Conservation (phyloP, 2,113 vertebrate species). For the Bufo gargarizans region DNA sequence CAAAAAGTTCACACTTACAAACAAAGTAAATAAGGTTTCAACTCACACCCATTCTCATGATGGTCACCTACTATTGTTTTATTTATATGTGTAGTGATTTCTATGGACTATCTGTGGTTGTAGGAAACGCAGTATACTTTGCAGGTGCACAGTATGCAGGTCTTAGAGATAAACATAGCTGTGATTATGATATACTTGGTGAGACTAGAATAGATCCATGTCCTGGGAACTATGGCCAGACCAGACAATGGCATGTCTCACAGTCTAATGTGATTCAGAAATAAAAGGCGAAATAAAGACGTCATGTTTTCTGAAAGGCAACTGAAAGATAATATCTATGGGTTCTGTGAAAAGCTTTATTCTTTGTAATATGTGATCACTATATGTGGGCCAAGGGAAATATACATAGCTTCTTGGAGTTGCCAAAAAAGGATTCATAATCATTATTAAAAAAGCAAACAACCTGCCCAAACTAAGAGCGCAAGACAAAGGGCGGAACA, state of each 20-base stretch:
- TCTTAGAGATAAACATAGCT: conserved; percentile 21
- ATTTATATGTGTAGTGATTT: not conserved
- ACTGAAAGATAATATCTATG: conserved; percentile 38
- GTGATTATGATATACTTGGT: not conserved
- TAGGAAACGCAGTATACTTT: not conserved
- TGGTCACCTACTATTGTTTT: not conserved
- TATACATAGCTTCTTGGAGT: conserved; percentile 28
- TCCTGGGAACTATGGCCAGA: conserved; percentile 22
- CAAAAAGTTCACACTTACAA: conserved; percentile 5
- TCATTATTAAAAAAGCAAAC: conserved; percentile 53
- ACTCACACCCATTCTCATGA: not conserved
- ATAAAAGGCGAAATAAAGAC: conserved; percentile 12
- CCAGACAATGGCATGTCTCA: conserved; percentile 17
- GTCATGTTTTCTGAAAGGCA: conserved; percentile 32
- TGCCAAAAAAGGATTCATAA: conserved; percentile 55
- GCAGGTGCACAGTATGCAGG: not conserved
- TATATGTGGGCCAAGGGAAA: conserved; percentile 48
- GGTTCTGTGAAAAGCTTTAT: conserved; percentile 32
- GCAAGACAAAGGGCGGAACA: conserved; percentile 53
- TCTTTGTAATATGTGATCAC: conserved; percentile 38
- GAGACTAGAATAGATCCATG: conserved; percentile 27
- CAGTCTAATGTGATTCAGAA: conserved; percentile 25
- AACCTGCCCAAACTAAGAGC: conserved; percentile 28
- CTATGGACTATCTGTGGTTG: not conserved
- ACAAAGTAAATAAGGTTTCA: not conserved